phyloP scores from a whole-genome alignment of 2,797 vertebrate genomes.

The Cercopithecus neglectus region DNA sequence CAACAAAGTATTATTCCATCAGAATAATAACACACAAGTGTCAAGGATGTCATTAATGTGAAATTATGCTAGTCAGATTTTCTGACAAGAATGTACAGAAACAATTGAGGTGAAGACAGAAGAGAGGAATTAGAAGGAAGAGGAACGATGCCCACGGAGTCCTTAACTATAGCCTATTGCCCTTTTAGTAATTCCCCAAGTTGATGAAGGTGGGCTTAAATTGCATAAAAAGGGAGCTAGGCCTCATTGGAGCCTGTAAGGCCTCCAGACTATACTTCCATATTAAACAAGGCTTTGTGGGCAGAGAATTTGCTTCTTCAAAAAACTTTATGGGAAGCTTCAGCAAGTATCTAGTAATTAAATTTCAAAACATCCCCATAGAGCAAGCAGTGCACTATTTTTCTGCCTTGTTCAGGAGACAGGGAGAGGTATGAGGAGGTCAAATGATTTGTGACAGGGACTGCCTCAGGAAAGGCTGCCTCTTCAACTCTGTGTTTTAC shows the following conservation, averaged over 20 bases:
- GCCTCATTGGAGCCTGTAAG: background rate
- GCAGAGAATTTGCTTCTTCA: background rate
- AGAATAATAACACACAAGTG: background rate
- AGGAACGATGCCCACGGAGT: background rate
- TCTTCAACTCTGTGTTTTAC: background rate
- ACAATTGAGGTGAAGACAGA: background rate
- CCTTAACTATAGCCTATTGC: background rate
- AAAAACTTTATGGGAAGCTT: background rate
- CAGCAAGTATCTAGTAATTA: constrained; percentile 35
- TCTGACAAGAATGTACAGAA: constrained; percentile 4
- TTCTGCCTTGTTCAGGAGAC: background rate
- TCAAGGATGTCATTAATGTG: background rate
- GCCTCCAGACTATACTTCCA: background rate
- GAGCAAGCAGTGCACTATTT: background rate
- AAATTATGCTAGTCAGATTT: background rate
- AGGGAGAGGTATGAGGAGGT: background rate
- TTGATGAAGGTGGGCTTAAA: background rate
- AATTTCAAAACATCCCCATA: background rate
- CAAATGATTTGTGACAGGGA: background rate
- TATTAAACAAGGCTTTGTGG: constrained; percentile 28
- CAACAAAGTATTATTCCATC: background rate
- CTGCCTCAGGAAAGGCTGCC: background rate
- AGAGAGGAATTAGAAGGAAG: background rate
- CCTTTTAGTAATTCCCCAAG: background rate
- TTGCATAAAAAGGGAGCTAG: background rate